Evolutionary conservation across 2,113 vertebrate species (phyloP).

Genomic region (Trogon surrucura): DNA sequence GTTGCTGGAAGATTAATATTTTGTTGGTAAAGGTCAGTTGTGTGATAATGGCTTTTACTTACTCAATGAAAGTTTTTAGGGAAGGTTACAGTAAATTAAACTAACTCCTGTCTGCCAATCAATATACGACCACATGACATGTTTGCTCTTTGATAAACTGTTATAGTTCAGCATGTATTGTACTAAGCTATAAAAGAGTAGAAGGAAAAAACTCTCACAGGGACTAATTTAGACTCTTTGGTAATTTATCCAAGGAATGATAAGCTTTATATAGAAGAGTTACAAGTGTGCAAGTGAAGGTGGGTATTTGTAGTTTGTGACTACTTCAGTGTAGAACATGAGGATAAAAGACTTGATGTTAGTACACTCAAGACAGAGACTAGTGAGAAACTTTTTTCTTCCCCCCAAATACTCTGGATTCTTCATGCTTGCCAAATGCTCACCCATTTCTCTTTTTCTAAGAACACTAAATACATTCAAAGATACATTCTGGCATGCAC

Average conservation of each 20-base stretch:
- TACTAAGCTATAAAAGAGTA: not conserved
- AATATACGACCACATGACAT: not conserved
- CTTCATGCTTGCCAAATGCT: not conserved
- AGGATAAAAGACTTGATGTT: not conserved
- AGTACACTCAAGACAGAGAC: not conserved
- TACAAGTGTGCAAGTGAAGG: not conserved
- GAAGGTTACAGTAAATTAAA: constrained; percentile 58
- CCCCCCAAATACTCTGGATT: not conserved
- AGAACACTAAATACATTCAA: not conserved
- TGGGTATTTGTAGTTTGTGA: not conserved
- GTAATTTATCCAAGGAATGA: not conserved
- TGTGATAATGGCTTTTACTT: constrained; percentile 37
- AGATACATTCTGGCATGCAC: not conserved
- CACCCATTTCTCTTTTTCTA: not conserved
- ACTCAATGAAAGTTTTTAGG: constrained; percentile 42
- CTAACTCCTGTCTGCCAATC: constrained; percentile 17
- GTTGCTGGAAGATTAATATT: constrained; percentile 66
- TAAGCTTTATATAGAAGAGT: not conserved
- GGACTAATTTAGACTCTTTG: not conserved
- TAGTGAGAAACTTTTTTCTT: not conserved
- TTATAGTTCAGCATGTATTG: not conserved
- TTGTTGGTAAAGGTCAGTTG: constrained; percentile 50
- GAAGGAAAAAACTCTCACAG: not conserved
- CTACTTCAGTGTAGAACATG: not conserved
- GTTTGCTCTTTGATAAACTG: constrained; percentile 1